phyloP scores from a whole-genome alignment of 2,888 invertebrate species.

The Watsonalla binaria region DNA sequence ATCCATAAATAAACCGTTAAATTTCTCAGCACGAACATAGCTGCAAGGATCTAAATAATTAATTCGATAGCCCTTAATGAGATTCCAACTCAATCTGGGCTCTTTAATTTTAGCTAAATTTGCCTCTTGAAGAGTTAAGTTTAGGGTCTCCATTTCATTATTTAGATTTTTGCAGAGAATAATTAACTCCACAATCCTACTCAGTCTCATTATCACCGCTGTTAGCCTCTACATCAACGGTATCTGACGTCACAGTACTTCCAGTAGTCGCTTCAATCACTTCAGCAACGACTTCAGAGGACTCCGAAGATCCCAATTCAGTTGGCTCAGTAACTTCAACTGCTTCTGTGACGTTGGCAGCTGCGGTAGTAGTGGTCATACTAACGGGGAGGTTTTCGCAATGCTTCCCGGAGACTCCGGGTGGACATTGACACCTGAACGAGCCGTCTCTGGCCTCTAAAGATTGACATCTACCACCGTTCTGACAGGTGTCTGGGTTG shows the following conservation, averaged over 20 bases:
- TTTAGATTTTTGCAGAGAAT: too few species aligned
- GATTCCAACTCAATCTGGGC: too few species aligned
- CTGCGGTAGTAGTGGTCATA: slow-evolving; percentile 32
- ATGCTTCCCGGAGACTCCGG: slow-evolving; percentile 85
- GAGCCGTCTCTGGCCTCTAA: slow-evolving; percentile 86
- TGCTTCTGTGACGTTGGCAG: slow-evolving; percentile 20
- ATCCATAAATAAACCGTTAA: not conserved
- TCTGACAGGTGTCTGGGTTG: slow-evolving; percentile 85
- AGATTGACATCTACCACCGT: slow-evolving; percentile 90
- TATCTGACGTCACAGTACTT: too few species aligned
- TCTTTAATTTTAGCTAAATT: too few species aligned
- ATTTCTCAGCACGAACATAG: not conserved
- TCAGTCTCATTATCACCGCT: slow-evolving; percentile 60
- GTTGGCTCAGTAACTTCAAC: slow-evolving; percentile 10
- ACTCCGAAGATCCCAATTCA: slow-evolving; percentile 4
- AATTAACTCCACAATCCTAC: slow-evolving; percentile 8
- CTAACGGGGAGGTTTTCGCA: slow-evolving; percentile 81
- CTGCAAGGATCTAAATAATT: too few species aligned
- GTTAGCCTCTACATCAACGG: slow-evolving; percentile 21
- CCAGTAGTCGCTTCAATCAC: slow-evolving; percentile 11
- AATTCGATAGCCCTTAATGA: too few species aligned
- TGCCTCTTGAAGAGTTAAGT: too few species aligned
- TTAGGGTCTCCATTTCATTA: too few species aligned
- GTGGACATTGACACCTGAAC: slow-evolving; percentile 86
- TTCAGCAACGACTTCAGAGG: slow-evolving; percentile 9